Evolutionary conservation across 1,140 invertebrate species (phyloP), one percentile per base, ranked within the genome.

Genomic region (Microplitis demolitor): DNA sequence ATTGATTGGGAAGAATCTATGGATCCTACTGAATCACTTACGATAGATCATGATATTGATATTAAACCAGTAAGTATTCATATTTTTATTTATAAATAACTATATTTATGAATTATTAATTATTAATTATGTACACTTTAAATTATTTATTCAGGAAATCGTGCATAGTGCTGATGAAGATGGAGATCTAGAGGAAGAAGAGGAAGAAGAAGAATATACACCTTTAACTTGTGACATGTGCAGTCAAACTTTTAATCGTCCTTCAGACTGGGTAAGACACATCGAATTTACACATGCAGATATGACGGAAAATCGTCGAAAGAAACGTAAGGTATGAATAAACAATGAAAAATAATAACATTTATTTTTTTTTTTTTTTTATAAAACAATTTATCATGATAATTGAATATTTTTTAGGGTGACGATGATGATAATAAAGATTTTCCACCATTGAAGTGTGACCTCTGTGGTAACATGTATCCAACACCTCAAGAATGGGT

Each of bases 401-500:
- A 9, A 11, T 54, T 8, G 0, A 31, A 35, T 37, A 51, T 73
- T 45, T 75, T 74, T 16, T 79, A 91, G 89, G 90, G 90, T 33
- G 91, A 92, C 51, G 90, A 90, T 14, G 90, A 91, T 60, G 91
- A 91, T 56, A 90, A 90, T 11, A 87, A 85, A 72, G 88, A 89
- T 67, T 93, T 91, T 84, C 92, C 92, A 4, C 88, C 92, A 9
- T 82, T 94, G 2, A 89, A 91, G 35, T 95, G 94, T 82, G 93
- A 95, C 81, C 86, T 95, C 1, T 95, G 94, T 79, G 91, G 93
- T 80, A 93, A 94, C 80, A 92, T 92, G 79, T 95, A 94, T 86
- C 90, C 92, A 33, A 94, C 93, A 67, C 94, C 94, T 0, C 93
- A 90, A 66, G 93, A 94, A 86, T 95, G 94, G 94, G 94, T 95